Percentiles rank a stretch among this genome's conserved stretches.
Conservation (phyloP, 2,797 vertebrate species). For the Knipowitschia caucasica region DNA sequence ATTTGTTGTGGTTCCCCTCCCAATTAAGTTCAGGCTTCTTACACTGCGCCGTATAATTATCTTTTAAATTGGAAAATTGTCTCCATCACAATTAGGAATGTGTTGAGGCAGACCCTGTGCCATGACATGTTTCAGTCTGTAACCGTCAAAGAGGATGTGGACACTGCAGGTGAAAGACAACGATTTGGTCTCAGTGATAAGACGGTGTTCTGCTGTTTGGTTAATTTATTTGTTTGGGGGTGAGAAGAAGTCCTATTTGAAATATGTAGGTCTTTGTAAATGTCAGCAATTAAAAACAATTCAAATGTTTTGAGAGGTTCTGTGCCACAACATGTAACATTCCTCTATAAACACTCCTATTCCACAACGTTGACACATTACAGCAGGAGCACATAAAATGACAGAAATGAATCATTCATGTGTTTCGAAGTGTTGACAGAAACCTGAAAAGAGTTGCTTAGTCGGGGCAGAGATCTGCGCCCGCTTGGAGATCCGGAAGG, state of each 20-base stretch:
- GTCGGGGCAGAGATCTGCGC: constrained; percentile 92
- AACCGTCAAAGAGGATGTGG: too few species aligned
- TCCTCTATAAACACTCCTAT: neutral
- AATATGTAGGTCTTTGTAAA: constrained; percentile 12
- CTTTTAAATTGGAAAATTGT: constrained; percentile 14
- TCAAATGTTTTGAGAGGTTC: neutral
- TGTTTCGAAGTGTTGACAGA: neutral
- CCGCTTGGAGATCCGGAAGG: constrained; percentile 84
- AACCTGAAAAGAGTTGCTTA: constrained; percentile 90
- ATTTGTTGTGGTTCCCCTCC: constrained; percentile 46
- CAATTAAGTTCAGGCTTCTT: constrained; percentile 21
- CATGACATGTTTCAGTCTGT: neutral
- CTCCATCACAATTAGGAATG: constrained; percentile 3
- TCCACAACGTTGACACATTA: neutral
- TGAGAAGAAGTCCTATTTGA: neutral
- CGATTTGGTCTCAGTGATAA: too few species aligned
- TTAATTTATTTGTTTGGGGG: neutral
- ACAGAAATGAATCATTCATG: neutral
- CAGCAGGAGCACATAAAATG: neutral
- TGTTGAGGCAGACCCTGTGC: neutral
- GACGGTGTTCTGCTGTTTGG: neutral
- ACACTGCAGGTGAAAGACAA: too few species aligned
- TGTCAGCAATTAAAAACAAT: neutral
- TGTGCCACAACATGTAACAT: neutral
- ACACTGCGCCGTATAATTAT: constrained; percentile 48